phyloP scores from a whole-genome alignment of 2,888 invertebrate genomes.

The Pegoplata infirma region DNA sequence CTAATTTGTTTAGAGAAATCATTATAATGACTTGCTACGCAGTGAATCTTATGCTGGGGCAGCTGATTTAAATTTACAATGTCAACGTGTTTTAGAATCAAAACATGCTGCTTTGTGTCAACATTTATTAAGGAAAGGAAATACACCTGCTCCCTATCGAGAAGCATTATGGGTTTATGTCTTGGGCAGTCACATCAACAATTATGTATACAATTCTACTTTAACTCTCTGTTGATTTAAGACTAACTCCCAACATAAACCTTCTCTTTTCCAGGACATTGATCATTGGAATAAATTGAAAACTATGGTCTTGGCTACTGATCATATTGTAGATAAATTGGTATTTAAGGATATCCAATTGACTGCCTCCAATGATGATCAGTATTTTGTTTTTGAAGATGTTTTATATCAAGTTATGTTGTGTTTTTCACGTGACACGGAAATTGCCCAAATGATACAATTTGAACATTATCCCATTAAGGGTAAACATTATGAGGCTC shows the following conservation, averaged over 20 bases:
- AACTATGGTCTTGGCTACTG: slow-evolving; percentile 89
- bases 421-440: slow-evolving; percentile 93
- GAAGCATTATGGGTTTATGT: slow-evolving; percentile 92
- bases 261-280: slow-evolving; percentile 80
- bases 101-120: slow-evolving; percentile 93
- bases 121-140: slow-evolving; percentile 87
- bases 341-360: slow-evolving; percentile 97
- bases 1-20: slow-evolving; percentile 70
- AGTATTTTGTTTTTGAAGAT: slow-evolving; percentile 98
- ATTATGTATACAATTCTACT: slow-evolving; percentile 51
- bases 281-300: slow-evolving; percentile 90
- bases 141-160: slow-evolving; percentile 81
- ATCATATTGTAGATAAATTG: slow-evolving; percentile 94
- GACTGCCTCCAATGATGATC: slow-evolving; percentile 98
- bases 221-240: too few species aligned
- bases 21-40: slow-evolving; percentile 74
- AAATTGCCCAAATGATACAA: slow-evolving; percentile 86
- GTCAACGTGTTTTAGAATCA: slow-evolving; percentile 86
- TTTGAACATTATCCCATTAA: slow-evolving; percentile 77
- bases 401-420: slow-evolving; percentile 94
- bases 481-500: slow-evolving; percentile 79
- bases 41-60: slow-evolving; percentile 67
- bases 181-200: slow-evolving; percentile 86
- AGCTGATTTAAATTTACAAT: slow-evolving; percentile 78
- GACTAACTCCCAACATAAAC: too few species aligned